Base-by-base conservation (phyloP, 1,140 invertebrate species). In the Sarcophaga bullata region DNA sequence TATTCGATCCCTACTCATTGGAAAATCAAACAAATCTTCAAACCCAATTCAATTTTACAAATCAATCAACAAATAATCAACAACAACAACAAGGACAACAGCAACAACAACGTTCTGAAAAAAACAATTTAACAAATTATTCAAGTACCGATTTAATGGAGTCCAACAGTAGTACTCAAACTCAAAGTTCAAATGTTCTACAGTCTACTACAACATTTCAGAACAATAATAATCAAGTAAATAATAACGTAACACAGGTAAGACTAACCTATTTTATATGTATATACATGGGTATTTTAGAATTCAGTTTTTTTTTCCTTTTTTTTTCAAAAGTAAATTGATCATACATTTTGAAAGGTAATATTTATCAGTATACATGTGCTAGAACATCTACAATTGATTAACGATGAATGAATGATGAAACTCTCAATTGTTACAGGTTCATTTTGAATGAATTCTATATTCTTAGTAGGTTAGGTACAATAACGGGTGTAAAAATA, bases 1-100 rank as follows among this genome's bases (percentile, higher is more conserved):
- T 89, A 80, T 88, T 89, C 84, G 88, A 89, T 84, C 88, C 88
- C 84, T 86, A 86, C 85, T 84, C 86, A 83, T 85, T 85, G 76
- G 85, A 87, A 83, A 86, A 87, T 82, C 85, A 87, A 81, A 85
- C 86, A 81, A 82, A 85, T 81, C 82, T 83, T 72, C 84, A 85
- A 73, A 85, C 83, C 80, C n/a, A 6, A 17, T 68, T 37, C 17
- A 82, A 37, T 54, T 52, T 48, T 48, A 81, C 50, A 80, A 49
- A 72, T 76, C 82, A 73, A 83, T 82, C 81, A 84, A 52, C 6
- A 37, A 37, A 37, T 37, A 37, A 37, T 37, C 72, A 80, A 54
- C 68, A 73, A 37, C 82, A 83, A 62, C 80, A 81, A 50, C 49
- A 80, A 83, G 0, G 84, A 81, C 80, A 83, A 80, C 76, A 80